phyloP scores from a whole-genome alignment of 2,888 invertebrate species.

The Helicoverpa assulta region DNA sequence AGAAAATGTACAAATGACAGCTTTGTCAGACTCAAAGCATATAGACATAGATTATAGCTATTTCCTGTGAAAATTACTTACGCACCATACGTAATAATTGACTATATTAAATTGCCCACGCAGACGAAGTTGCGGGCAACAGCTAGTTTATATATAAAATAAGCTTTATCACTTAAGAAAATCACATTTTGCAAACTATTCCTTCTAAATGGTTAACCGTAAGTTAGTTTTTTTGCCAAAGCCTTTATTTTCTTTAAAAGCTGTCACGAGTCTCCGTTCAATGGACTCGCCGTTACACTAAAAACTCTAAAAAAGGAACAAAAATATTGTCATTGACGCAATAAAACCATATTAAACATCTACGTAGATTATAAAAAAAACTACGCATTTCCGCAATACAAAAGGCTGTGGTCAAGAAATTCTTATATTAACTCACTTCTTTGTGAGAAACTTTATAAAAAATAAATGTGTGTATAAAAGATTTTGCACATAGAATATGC shows the following conservation, averaged over 20 bases:
- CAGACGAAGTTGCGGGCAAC: too few relatives aligned
- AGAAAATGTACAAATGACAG: too few relatives aligned
- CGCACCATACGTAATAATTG: too few relatives aligned
- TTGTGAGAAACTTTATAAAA: constrained; percentile 39
- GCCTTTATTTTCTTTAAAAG: background rate
- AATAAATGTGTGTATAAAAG: constrained; percentile 32
- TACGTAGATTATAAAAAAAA: constrained; percentile 13
- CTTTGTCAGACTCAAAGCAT: too few relatives aligned
- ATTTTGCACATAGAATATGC: constrained; percentile 48
- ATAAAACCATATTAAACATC: constrained; percentile 38
- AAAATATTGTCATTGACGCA: constrained; percentile 37
- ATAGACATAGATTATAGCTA: too few relatives aligned
- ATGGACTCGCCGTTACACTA: background rate
- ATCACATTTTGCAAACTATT: background rate
- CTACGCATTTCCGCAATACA: constrained; percentile 32
- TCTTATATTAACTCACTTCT: constrained; percentile 26
- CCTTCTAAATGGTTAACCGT: too few relatives aligned
- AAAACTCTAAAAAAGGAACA: constrained; percentile 15
- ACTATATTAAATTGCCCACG: too few relatives aligned
- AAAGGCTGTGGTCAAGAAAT: constrained; percentile 29
- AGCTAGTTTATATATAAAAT: too few relatives aligned
- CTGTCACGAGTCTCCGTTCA: background rate
- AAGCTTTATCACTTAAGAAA: background rate
- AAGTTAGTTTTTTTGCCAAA: background rate
- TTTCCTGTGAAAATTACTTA: too few relatives aligned